phyloP scores from a whole-genome alignment of 2,113 vertebrate genomes.

The Seriola dumerili region DNA sequence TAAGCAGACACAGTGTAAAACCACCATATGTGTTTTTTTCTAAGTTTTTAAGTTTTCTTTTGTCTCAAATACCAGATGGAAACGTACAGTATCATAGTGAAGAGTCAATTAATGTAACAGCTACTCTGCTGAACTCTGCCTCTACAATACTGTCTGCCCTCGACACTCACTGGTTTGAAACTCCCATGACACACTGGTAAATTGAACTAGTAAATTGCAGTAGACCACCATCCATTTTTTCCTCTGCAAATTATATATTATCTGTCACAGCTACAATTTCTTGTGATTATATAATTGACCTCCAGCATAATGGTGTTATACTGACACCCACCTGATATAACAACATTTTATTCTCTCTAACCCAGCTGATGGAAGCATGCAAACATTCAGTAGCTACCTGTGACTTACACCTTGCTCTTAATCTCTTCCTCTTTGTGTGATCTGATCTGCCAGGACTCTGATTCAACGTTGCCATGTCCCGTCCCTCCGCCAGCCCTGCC shows the following conservation, averaged over 20 bases:
- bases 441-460: slow-evolving; percentile 89
- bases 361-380: not conserved
- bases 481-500: slow-evolving; percentile 84
- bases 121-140: not conserved
- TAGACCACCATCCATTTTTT: not conserved
- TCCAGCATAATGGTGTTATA: not conserved
- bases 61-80: not conserved
- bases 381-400: not conserved
- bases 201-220: not conserved
- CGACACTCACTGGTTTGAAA: no score
- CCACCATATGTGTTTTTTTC: no score
- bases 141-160: not conserved
- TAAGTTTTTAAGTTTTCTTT: no score
- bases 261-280: not conserved
- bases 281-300: not conserved
- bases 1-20: not conserved
- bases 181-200: not conserved
- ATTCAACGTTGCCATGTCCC: slow-evolving; percentile 89
- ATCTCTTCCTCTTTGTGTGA: not conserved
- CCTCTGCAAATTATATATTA: not conserved
- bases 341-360: not conserved
- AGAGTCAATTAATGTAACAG: not conserved
- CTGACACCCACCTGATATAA: not conserved
- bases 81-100: not conserved
- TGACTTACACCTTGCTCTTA: not conserved